A percentile compares a stretch with the other conserved stretches of the same genome.
Evolutionary conservation across 2,113 vertebrate genomes (phyloP).

Genomic region (Mirza zaza): DNA sequence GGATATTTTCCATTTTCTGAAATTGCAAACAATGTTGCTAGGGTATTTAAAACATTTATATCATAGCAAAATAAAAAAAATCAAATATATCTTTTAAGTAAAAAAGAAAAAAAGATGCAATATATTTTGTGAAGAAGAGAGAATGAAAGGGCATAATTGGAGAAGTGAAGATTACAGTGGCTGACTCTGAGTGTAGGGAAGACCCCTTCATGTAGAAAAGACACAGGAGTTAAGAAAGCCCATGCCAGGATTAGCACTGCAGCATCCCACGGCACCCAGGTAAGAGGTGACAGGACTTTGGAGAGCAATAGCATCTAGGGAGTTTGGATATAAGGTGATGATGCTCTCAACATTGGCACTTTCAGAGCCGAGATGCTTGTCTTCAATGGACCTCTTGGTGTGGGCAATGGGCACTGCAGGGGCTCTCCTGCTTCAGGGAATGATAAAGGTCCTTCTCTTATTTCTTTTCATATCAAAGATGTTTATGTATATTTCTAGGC

Average conservation of each 20-base stretch:
- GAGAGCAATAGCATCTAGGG: background rate
- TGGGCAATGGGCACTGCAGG: background rate
- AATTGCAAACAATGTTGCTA: background rate
- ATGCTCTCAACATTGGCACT: background rate
- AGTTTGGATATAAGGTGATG: too few species aligned
- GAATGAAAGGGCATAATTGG: background rate
- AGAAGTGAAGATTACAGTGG: background rate
- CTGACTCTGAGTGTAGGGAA: background rate
- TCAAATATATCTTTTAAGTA: background rate
- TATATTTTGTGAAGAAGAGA: background rate
- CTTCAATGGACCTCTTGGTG: background rate
- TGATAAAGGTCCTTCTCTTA: background rate
- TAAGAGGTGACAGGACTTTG: background rate
- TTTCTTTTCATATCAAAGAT: background rate
- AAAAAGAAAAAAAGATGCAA: background rate
- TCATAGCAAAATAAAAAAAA: background rate
- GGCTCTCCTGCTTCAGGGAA: background rate
- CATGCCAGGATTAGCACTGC: fast-evolving
- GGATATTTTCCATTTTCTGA: background rate
- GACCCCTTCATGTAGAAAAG: background rate
- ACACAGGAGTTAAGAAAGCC: background rate
- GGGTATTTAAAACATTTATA: background rate
- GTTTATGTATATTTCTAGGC: background rate
- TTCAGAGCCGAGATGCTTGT: background rate
- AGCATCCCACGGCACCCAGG: too few species aligned